These are phyloP conservation scores for Perithous albicinctus DNA, from an alignment of 2,888 invertebrate genomes.

Conservation along the genomic window DNA sequence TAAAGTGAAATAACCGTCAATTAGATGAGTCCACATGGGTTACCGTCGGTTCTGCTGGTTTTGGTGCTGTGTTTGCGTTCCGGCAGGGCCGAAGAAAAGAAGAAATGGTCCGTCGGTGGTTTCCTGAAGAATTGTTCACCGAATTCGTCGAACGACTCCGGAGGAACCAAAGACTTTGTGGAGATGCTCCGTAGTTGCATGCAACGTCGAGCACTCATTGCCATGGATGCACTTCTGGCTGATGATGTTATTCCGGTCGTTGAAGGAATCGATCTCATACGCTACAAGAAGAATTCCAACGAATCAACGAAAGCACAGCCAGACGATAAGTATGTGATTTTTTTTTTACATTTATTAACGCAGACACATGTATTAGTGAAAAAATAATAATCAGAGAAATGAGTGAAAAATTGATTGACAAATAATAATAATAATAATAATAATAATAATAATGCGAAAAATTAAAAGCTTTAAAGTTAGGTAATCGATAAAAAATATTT, in stretches of 20 bases:
- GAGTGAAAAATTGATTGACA: no score
- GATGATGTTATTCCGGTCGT: conserved; percentile 88
- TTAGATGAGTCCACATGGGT: conserved; percentile 73
- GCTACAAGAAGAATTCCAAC: conserved; percentile 80
- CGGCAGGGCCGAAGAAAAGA: conserved; percentile 70
- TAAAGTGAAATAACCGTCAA: conserved; percentile 7
- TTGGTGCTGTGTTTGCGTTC: conserved; percentile 50
- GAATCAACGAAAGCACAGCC: conserved; percentile 55
- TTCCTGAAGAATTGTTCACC: conserved; percentile 77
- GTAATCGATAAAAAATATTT: no score
- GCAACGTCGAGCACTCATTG: conserved; percentile 84
- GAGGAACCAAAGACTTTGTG: conserved; percentile 72
- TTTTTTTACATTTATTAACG: not conserved
- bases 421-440: no score
- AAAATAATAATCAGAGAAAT: no score
- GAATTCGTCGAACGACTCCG: conserved; percentile 66
- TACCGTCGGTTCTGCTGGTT: conserved; percentile 67
- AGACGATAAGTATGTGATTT: conserved; percentile 49
- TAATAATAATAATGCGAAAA: no score
- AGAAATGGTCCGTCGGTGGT: conserved; percentile 72
- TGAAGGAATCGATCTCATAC: conserved; percentile 88
- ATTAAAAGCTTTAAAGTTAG: no score
- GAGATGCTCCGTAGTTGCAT: conserved; percentile 76
- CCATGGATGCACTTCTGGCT: conserved; percentile 87
- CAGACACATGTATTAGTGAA: no score